Evolutionary conservation across 2,797 vertebrate genomes (phyloP).

Genomic region (Sylvilagus floridanus): DNA sequence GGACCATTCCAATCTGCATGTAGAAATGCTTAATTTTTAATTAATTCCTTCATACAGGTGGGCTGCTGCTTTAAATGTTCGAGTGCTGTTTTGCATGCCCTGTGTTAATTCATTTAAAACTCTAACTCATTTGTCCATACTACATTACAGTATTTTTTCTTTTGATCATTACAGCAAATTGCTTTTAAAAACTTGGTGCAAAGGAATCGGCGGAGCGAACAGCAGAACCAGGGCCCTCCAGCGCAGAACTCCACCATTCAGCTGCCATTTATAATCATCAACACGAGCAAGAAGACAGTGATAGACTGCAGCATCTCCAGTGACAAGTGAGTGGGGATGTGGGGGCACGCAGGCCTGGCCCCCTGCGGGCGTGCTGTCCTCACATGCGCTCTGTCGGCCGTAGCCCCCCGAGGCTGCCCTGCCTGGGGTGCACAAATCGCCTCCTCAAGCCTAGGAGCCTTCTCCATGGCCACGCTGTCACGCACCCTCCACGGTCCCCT

Average conservation of each 20-base stretch:
- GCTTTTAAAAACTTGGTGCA: slow-evolving; percentile 95
- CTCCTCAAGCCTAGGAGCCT: background rate
- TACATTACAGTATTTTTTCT: slow-evolving; percentile 19
- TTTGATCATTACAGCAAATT: slow-evolving; percentile 90
- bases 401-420: background rate
- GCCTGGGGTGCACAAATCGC: background rate
- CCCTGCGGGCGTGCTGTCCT: background rate
- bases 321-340: slow-evolving; percentile 90
- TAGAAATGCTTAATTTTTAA: slow-evolving; percentile 20
- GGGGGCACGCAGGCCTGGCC: background rate
- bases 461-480: background rate
- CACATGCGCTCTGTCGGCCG: too few relatives aligned
- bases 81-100: slow-evolving; percentile 28
- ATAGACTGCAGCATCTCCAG: slow-evolving; percentile 95
- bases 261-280: slow-evolving; percentile 93
- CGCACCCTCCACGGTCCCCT: background rate
- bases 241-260: slow-evolving; percentile 91
- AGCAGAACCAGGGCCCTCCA: slow-evolving; percentile 89
- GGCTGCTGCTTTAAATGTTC: slow-evolving; percentile 48
- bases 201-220: slow-evolving; percentile 92
- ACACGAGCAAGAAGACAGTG: slow-evolving; percentile 93
- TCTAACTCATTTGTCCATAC: background rate
- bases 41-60: slow-evolving; percentile 8
- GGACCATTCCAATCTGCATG: slow-evolving; percentile 1
- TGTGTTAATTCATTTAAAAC: slow-evolving; percentile 36